A percentile compares a stretch with the other conserved stretches of the same genome.
phyloP scores from a whole-genome alignment of 2,113 vertebrate species.

The Rhinolophus sinicus region DNA sequence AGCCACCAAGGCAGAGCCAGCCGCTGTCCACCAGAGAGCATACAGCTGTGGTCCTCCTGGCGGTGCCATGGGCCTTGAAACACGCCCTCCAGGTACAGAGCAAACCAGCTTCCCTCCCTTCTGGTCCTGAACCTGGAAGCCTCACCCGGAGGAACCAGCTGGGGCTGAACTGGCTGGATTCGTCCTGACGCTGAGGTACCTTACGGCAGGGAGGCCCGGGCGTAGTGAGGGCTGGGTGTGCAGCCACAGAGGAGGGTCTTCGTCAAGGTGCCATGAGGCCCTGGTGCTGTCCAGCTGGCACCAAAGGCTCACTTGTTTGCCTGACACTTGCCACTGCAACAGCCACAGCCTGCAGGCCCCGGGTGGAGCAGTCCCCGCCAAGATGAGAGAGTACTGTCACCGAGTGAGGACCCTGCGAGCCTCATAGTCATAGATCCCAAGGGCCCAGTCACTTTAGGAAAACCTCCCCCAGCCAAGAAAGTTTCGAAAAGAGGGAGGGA shows the following conservation, averaged over 20 bases:
- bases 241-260: background rate
- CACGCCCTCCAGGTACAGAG: background rate
- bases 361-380: fast-evolving
- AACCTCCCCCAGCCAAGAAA: background rate
- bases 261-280: background rate
- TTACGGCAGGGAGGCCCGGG: too few relatives aligned
- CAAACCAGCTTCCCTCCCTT: background rate
- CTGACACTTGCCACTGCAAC: background rate
- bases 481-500: too few relatives aligned
- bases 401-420: background rate
- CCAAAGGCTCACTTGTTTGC: background rate
- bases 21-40: conserved; percentile 42
- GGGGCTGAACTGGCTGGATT: background rate
- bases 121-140: background rate
- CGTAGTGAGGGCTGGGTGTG: background rate
- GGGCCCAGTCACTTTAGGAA: background rate
- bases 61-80: background rate
- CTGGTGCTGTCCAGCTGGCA: background rate
- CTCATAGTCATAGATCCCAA: fast-evolving
- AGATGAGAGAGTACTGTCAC: fast-evolving
- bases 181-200: background rate
- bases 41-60: conserved; percentile 18
- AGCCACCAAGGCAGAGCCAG: background rate
- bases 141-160: background rate
- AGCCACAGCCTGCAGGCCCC: background rate